phyloP scores from a whole-genome alignment of 1,140 invertebrate species.

The Procambarus virginalis region DNA sequence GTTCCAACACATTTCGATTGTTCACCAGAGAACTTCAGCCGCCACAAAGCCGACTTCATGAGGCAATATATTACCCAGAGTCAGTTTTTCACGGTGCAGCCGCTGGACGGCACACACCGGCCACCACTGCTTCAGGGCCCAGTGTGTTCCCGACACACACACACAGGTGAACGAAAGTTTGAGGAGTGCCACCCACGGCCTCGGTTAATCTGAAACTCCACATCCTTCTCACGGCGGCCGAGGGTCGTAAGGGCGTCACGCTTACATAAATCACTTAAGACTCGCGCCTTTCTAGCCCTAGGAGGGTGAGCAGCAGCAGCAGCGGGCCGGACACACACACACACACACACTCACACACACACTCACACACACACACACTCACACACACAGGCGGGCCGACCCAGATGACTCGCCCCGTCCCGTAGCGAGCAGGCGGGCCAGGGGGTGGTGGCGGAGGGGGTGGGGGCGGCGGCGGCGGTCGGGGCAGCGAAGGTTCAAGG shows the following conservation, averaged over 20 bases:
- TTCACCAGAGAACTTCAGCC: constrained; percentile 45
- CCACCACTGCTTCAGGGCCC: not conserved
- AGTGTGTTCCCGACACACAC: constrained; percentile 7
- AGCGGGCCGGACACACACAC: constrained; percentile 53
- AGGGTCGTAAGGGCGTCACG: constrained; percentile 68
- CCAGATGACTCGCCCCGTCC: constrained; percentile 60
- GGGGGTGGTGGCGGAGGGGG: constrained; percentile 1
- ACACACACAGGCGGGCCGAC: constrained; percentile 49
- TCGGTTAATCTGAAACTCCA: constrained; percentile 69
- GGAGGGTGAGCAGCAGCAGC: constrained; percentile 35
- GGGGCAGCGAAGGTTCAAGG: constrained; percentile 34
- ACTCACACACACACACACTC: constrained; percentile 19
- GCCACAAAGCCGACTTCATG: constrained; percentile 5
- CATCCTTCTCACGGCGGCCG: constrained; percentile 67
- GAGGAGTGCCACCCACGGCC: constrained; percentile 66
- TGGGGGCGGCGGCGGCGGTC: not conserved
- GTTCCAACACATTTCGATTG: constrained; percentile 52
- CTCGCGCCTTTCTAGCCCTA: constrained; percentile 66
- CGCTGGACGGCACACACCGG: not conserved
- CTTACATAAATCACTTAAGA: constrained; percentile 69
- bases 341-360: constrained; percentile 53
- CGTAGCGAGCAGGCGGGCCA: constrained; percentile 49
- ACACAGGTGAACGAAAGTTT: constrained; percentile 51
- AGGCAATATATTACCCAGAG: constrained; percentile 7
- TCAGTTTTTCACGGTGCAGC: constrained; percentile 4